Conservation (phyloP, 2,113 vertebrate species). For the Acrocephalus kingi region DNA sequence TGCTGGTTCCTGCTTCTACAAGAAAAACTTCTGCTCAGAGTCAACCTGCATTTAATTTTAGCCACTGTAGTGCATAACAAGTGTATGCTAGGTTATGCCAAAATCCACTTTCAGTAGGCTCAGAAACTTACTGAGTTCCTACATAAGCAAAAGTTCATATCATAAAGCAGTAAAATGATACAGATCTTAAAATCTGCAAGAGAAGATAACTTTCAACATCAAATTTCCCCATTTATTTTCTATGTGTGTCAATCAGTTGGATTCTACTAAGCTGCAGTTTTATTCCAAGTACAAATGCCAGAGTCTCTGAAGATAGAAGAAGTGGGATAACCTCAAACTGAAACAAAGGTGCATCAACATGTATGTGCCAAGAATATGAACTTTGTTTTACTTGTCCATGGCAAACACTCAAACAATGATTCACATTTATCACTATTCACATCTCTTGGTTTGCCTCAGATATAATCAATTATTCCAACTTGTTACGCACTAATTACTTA, state of each 20-base stretch:
- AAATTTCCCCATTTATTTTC: neutral
- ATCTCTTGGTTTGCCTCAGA: slow-evolving; percentile 44
- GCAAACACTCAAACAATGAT: neutral
- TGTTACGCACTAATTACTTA: slow-evolving; percentile 40
- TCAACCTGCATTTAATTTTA: neutral
- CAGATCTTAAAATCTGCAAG: neutral
- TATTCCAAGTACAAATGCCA: neutral
- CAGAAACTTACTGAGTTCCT: neutral
- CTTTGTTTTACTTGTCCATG: neutral
- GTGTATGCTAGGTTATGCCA: neutral
- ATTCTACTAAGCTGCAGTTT: neutral
- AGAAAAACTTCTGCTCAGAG: neutral
- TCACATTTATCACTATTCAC: slow-evolving; percentile 7
- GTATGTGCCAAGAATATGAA: neutral
- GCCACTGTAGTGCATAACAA: accelerated
- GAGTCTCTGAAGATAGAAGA: neutral
- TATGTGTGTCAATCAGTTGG: accelerated
- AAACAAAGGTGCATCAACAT: neutral
- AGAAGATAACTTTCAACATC: neutral
- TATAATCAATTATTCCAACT: slow-evolving; percentile 50
- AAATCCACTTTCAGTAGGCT: neutral
- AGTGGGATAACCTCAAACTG: neutral
- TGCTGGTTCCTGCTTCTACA: neutral
- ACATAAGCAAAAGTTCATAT: neutral
- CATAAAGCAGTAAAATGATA: neutral